Conservation (phyloP, 2,888 invertebrate genomes). For the Ariolimax columbianus region DNA sequence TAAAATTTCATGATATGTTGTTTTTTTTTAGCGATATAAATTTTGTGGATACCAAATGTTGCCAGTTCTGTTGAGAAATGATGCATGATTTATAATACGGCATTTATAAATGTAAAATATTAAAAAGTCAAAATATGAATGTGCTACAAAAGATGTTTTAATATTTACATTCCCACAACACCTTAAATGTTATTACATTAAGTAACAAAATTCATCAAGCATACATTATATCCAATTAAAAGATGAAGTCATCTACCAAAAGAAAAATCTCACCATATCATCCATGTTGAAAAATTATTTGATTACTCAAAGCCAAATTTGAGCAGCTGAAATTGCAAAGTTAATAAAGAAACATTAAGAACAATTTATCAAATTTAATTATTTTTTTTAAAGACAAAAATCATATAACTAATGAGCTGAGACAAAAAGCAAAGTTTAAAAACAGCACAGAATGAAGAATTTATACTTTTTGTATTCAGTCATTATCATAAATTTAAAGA, state of each 20-base stretch:
- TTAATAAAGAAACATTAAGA: too few relatives aligned
- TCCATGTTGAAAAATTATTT: conserved; percentile 21
- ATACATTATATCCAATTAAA: neutral
- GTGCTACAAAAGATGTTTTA: neutral
- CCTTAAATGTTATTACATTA: neutral
- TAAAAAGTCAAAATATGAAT: neutral
- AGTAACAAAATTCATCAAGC: neutral
- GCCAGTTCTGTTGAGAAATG: neutral
- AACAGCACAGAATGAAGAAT: too few relatives aligned
- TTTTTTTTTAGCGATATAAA: too few relatives aligned
- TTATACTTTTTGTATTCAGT: too few relatives aligned
- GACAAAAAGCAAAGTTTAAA: too few relatives aligned
- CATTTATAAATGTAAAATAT: neutral
- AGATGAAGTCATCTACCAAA: neutral
- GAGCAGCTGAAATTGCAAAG: neutral
- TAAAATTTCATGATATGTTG: too few relatives aligned
- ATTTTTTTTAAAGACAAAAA: too few relatives aligned
- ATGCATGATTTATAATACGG: neutral
- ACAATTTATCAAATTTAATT: too few relatives aligned
- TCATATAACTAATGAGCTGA: too few relatives aligned
- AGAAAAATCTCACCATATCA: conserved; percentile 32
- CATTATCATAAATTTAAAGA: too few relatives aligned
- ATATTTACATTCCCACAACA: too few relatives aligned
- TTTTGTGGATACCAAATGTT: neutral
- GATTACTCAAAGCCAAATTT: neutral